Conservation (phyloP, 1,140 invertebrate species). For the Meteorus sp. region DNA sequence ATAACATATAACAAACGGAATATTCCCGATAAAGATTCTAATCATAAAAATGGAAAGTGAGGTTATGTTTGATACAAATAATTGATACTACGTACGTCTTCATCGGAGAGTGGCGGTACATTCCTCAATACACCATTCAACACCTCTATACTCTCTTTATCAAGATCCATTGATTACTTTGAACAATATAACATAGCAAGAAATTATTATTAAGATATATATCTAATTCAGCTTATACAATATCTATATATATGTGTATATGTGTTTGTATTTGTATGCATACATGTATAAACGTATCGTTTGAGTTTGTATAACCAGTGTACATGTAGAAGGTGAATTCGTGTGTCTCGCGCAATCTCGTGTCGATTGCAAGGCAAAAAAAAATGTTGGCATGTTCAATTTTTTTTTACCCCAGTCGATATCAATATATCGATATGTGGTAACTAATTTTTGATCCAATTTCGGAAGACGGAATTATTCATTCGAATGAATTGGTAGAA, state of each 20-base stretch:
- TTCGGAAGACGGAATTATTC: neutral
- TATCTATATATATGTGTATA: too few relatives aligned
- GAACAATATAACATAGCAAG: neutral
- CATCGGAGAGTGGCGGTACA: neutral
- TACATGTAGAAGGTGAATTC: too few relatives aligned
- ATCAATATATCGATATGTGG: neutral
- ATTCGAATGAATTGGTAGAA: neutral
- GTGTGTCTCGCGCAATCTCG: neutral
- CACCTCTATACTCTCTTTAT: slow-evolving; percentile 12
- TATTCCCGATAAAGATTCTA: slow-evolving; percentile 11
- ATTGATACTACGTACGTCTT: slow-evolving; percentile 11
- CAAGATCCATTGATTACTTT: slow-evolving; percentile 5
- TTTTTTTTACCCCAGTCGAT: neutral
- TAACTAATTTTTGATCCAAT: neutral
- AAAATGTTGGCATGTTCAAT: neutral
- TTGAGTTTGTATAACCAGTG: too few relatives aligned
- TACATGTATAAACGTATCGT: too few relatives aligned
- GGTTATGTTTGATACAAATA: slow-evolving; percentile 3
- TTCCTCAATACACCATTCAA: neutral
- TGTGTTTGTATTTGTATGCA: too few relatives aligned
- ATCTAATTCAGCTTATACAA: neutral
- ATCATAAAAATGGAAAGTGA: slow-evolving; percentile 8
- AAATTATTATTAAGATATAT: neutral
- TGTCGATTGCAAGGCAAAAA: neutral
- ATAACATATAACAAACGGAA: neutral